Evolutionary conservation across 1,140 invertebrate species (phyloP), one percentile per base, ranked within the genome.

Genomic region (Mycetomoellerius zeteki): DNA sequence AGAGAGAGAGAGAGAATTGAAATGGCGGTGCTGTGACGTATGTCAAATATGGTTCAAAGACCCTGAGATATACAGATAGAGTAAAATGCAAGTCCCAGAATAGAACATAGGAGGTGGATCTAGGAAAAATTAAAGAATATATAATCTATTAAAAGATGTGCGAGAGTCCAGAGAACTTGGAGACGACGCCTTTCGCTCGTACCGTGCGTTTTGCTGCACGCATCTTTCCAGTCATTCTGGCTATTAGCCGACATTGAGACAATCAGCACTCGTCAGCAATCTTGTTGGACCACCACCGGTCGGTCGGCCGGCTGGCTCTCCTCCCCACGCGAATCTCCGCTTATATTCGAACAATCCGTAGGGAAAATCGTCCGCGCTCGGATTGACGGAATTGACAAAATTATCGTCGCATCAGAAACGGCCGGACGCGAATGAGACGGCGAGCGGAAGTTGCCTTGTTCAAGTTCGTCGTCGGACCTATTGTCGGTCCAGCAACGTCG

Each of bases 311-410:
- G n/a, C 52, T 33, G 64, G 5, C 6, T 21, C 67, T 56, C 30
- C 37, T 62, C 67, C 69, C 67, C 54, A 19, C 52, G 33, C 77
- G 30, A 71, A 71, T 81, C 80, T 84, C 80, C 47, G 19, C 37
- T 81, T 21, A 19, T 27, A 37, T 73, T 30, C 24, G 47, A 60
- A 50, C 80, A 24, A 82, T 82, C 5, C 67, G 67, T 19, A 60
- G 80, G 37, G 80, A 84, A 84, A 84, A 75, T 84, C 47, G 30
- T 43, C 30, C 50, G 73, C 62, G 60, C 37, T 21, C 21, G 82
- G 47, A 85, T 76, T 77, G 84, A 89, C 76, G 56, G 76, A 89
- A 89, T 89, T 89, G 88, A 86, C 88, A 71, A 82, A 89, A 89
- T 89, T 89, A 89, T 89, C 88, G 27, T 58, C 47, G 71, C 82